Evolutionary conservation across 2,113 vertebrate genomes (phyloP).

Genomic region (Nansenia antarctica): DNA sequence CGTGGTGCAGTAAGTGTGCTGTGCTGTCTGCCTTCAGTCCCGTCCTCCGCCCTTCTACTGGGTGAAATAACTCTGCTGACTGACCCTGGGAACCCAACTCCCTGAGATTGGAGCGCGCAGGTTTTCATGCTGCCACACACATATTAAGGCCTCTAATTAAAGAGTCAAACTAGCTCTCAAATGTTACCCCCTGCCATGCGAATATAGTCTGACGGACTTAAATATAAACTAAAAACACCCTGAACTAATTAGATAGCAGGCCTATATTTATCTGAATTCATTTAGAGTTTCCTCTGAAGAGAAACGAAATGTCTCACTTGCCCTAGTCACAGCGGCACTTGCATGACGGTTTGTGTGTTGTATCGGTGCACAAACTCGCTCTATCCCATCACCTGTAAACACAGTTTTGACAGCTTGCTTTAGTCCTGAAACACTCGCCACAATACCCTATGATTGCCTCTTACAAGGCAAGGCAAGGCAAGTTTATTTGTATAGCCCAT

Average conservation of each 20-base stretch:
- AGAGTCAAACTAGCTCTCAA: slow-evolving; percentile 47
- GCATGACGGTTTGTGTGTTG: no score
- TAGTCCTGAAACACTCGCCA: no score
- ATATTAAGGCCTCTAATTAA: slow-evolving; percentile 63
- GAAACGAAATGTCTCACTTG: no score
- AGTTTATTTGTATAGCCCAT: no score
- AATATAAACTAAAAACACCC: slow-evolving; percentile 56
- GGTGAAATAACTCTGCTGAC: slow-evolving; percentile 4
- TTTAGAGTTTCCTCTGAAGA: not conserved
- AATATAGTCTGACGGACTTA: slow-evolving; percentile 49
- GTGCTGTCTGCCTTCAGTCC: not conserved
- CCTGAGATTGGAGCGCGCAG: slow-evolving; percentile 30
- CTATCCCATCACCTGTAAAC: no score
- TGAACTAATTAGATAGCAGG: slow-evolving; percentile 54
- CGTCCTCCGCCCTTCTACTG: not conserved
- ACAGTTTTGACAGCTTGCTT: no score
- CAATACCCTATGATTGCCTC: no score
- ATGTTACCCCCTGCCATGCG: slow-evolving; percentile 49
- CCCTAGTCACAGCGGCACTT: no score
- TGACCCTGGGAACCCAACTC: slow-evolving; percentile 44
- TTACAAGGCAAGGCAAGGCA: no score
- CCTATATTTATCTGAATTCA: slow-evolving; percentile 5
- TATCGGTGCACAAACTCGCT: no score
- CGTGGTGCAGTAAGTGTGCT: not conserved
- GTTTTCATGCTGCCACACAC: slow-evolving; percentile 51